Evolutionary conservation across 2,113 vertebrate genomes (phyloP).

Genomic region (Ceyx cyanopectus): DNA sequence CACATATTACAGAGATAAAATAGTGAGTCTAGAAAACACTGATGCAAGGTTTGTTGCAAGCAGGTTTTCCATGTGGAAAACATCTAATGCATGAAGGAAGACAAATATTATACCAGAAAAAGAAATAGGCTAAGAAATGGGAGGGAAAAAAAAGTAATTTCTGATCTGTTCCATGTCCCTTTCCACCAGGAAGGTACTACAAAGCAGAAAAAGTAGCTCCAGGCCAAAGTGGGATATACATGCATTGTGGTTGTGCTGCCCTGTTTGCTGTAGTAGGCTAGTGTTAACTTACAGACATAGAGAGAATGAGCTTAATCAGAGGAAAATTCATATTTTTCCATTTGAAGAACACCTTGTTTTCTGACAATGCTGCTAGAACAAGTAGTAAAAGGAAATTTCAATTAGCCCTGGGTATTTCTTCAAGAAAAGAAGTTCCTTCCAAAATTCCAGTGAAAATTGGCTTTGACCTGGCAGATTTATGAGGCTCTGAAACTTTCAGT

Average conservation of each 20-base stretch:
- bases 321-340: neutral
- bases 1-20: neutral
- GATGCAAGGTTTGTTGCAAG: neutral
- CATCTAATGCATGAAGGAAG: neutral
- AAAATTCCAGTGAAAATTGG: conserved; percentile 55
- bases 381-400: conserved; percentile 15
- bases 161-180: neutral
- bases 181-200: neutral
- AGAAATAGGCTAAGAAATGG: neutral
- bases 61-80: neutral
- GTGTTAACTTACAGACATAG: neutral
- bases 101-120: neutral
- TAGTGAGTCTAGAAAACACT: neutral
- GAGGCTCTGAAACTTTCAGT: conserved; percentile 57
- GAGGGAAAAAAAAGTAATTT: neutral
- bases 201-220: neutral
- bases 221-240: neutral
- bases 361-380: neutral
- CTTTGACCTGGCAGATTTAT: conserved; percentile 64
- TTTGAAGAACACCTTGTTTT: neutral
- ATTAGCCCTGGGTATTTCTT: conserved; percentile 30
- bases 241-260: neutral
- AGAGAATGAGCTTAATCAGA: neutral
- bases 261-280: neutral
- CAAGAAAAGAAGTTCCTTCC: conserved; percentile 21